Conservation (phyloP, 2,888 invertebrate genomes). For the Cephus pulcher region DNA sequence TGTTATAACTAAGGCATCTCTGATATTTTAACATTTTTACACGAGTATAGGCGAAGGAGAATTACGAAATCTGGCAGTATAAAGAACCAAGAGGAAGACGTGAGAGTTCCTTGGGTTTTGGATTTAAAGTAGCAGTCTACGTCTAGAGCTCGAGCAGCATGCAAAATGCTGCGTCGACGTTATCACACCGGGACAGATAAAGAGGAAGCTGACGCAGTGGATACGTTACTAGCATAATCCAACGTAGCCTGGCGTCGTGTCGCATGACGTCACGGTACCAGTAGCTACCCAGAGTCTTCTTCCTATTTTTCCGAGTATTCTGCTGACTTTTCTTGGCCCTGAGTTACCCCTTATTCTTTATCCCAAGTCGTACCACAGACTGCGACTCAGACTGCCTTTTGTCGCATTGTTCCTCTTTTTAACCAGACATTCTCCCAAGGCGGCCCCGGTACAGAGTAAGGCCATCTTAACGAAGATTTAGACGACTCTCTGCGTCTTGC, state of each 20-base stretch:
- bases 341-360: background rate
- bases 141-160: constrained; percentile 37
- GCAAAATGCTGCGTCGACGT: constrained; percentile 64
- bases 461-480: constrained; percentile 54
- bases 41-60: background rate
- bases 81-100: background rate
- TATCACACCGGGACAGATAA: constrained; percentile 59
- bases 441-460: constrained; percentile 23
- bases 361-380: too few species aligned
- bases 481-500: constrained; percentile 48
- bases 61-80: background rate
- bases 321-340: constrained; percentile 50
- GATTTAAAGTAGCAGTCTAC: constrained; percentile 41
- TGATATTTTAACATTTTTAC: background rate
- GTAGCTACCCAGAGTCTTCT: constrained; percentile 23
- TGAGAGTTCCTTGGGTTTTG: background rate
- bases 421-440: constrained; percentile 26
- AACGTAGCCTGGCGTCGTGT: background rate
- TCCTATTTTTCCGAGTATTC: constrained; percentile 58
- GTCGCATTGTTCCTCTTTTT: constrained; percentile 29
- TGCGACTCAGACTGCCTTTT: constrained; percentile 25
- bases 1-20: too few species aligned
- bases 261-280: background rate
- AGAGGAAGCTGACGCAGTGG: constrained; percentile 60
- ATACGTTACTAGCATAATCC: constrained; percentile 36